Evolutionary conservation across 2,888 invertebrate genomes (phyloP).

Genomic region (Osedax fenrisi): DNA sequence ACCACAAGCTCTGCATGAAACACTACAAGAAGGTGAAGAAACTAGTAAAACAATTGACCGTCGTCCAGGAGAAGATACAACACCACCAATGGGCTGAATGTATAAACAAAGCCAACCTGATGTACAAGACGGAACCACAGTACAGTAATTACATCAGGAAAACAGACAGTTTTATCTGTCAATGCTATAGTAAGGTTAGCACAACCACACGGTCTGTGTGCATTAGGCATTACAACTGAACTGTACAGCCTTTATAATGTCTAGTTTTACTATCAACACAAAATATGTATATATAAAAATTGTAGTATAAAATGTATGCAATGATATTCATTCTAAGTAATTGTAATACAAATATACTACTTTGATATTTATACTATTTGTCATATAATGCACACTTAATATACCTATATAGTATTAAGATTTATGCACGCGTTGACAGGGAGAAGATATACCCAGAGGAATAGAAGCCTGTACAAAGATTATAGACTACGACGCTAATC

Average conservation of each 20-base stretch:
- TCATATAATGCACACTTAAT: no score
- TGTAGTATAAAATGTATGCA: no score
- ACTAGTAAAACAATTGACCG: constrained; percentile 62
- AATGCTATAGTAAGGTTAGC: constrained; percentile 56
- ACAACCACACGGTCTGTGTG: neutral
- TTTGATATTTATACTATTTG: no score
- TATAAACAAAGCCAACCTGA: constrained; percentile 56
- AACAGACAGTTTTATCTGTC: constrained; percentile 68
- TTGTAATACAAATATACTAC: no score
- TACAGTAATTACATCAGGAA: constrained; percentile 52
- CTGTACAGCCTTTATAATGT: no score
- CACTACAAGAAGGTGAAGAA: constrained; percentile 92
- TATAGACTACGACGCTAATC: constrained; percentile 60
- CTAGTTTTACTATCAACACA: no score
- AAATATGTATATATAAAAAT: no score
- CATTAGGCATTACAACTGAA: no score
- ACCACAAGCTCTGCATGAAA: constrained; percentile 86
- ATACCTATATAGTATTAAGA: no score
- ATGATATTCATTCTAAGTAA: no score
- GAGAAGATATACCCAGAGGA: constrained; percentile 64
- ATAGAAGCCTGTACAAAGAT: constrained; percentile 68
- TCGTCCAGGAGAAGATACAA: constrained; percentile 51
- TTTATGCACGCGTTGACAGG: no score
- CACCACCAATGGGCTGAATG: constrained; percentile 45
- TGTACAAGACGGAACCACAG: constrained; percentile 60